These are phyloP conservation scores for Altica lythri DNA, from an alignment of 2,888 invertebrate species.

Conservation along the genomic window DNA sequence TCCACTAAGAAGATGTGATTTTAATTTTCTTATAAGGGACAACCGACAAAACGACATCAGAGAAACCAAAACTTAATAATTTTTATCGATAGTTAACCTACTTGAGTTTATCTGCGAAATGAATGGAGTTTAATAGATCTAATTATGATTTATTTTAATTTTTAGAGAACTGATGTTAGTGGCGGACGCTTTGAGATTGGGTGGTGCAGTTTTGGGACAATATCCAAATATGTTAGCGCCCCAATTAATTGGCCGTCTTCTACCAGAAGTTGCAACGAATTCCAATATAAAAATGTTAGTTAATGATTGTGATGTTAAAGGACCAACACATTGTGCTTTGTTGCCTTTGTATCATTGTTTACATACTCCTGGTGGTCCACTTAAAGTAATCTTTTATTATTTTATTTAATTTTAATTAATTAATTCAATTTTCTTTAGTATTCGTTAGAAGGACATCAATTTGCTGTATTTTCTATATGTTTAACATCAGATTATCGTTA, in stretches of 20 bases:
- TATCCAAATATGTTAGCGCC: conserved; percentile 97
- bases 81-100: too few relatives aligned
- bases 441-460: conserved; percentile 96
- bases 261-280: conserved; percentile 87
- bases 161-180: conserved; percentile 87
- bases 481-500: conserved; percentile 89
- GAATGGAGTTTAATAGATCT: neutral
- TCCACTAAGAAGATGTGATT: too few relatives aligned
- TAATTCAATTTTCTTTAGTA: conserved; percentile 66
- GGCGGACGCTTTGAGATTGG: conserved; percentile 90
- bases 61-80: too few relatives aligned
- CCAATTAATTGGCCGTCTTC: conserved; percentile 86
- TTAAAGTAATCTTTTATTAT: conserved; percentile 69
- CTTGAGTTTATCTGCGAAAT: too few relatives aligned
- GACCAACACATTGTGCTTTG: conserved; percentile 86
- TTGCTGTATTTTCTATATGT: conserved; percentile 92
- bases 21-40: too few relatives aligned
- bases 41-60: too few relatives aligned
- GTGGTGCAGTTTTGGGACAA: conserved; percentile 88
- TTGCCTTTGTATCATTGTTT: conserved; percentile 94
- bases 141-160: conserved; percentile 39
- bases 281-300: conserved; percentile 84
- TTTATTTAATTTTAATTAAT: neutral
- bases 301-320: conserved; percentile 88
- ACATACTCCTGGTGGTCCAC: conserved; percentile 97